Evolutionary conservation across 2,888 invertebrate species (phyloP), one percentile per base, ranked within the genome.

Genomic region (Dicyrtoma fusca): DNA sequence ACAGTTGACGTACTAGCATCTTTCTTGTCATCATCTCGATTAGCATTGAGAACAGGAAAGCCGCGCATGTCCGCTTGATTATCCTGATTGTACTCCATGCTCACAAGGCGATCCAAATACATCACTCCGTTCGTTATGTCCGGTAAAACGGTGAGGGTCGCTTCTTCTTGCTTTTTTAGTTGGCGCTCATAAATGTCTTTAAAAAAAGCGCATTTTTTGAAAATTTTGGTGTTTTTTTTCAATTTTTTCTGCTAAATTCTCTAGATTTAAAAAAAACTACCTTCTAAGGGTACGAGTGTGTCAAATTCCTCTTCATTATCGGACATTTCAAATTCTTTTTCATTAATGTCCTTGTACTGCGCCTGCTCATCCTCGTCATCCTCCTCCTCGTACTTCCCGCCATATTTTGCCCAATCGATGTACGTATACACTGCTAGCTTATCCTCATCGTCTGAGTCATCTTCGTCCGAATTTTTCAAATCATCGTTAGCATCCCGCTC

Each of bases 31-130:
- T 71, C 55, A 34, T 65, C 71, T 17, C 25, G 55, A 57, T 53
- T 65, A 17, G 59, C 64, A 47, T 71, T 71, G 1, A 71, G 21
- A 45, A 65, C 47, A 19, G 72, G 73, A 44, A 78, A 73, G 14
- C 78, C 80, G 49, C 80, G 53, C 78, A 80, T 78, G 61, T 76
- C 79, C 14, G 78, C 79, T 53, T 79, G 79, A 21, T 75, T 72
- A 26, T 75, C 69, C 72, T 80, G 80, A 55, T 76, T 75, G 23
- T 76, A 71, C 25, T 76, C 75, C 76, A 79, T 77, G 49, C 78
- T 78, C 26, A 78, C 74, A n/a, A 79, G 72, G 23, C 80, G 51
- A 19, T 78, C 78, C 51, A 80, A 65, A 23, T 75, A 75, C 45
- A 77, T 73, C 5, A 76, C 70, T 3, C 77, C 75, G 47, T 76